These are phyloP conservation scores for Heliconius hewitsoni DNA, from an alignment of 1,140 invertebrate genomes.

Conservation along the genomic window DNA sequence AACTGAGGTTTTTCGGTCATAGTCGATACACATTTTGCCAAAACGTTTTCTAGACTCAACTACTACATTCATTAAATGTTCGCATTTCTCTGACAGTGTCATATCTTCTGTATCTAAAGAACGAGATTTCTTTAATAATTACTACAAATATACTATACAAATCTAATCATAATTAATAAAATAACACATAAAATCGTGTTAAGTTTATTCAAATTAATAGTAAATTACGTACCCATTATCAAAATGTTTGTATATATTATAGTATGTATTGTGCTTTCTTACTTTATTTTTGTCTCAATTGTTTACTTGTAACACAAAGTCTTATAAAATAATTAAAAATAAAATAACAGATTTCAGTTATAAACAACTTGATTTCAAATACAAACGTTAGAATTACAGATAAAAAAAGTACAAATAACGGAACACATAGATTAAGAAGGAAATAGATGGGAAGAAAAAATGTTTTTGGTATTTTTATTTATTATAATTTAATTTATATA, in stretches of 20 bases:
- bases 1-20: conserved; percentile 56
- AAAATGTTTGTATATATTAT: neutral
- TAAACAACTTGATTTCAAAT: conserved; percentile 4
- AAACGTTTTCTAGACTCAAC: conserved; percentile 66
- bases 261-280: neutral
- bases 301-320: neutral
- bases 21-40: conserved; percentile 65
- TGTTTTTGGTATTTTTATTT: neutral
- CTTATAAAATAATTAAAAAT: neutral
- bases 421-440: neutral
- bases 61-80: conserved; percentile 66
- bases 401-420: neutral
- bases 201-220: neutral
- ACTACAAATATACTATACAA: neutral
- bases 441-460: neutral
- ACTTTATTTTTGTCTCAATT: neutral
- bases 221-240: neutral
- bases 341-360: neutral
- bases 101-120: conserved; percentile 50
- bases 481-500: too few relatives aligned
- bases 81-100: conserved; percentile 59
- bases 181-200: neutral
- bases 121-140: neutral
- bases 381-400: neutral
- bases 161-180: neutral